A percentile compares a stretch with the other conserved stretches of the same genome.
These are phyloP conservation scores for Phocides pigmalion DNA, from an alignment of 1,140 invertebrate genomes.

Conservation along the genomic window DNA sequence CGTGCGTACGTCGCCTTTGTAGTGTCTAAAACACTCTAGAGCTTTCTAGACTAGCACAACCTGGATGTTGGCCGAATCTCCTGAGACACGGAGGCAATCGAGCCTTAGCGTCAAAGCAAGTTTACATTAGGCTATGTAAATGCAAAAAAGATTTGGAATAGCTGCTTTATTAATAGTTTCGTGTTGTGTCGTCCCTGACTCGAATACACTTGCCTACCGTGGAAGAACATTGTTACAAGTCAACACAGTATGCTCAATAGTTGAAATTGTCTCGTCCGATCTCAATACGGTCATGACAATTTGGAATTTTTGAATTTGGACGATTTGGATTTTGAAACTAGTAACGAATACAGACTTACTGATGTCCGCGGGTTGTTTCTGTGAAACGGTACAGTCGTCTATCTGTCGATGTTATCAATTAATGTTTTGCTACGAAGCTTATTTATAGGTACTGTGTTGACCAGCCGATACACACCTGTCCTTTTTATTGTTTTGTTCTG, in stretches of 20 bases:
- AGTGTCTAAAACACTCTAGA: conserved; percentile 14
- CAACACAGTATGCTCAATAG: conserved; percentile 26
- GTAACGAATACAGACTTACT: background rate
- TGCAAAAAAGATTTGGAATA: conserved; percentile 30
- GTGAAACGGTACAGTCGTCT: conserved; percentile 7
- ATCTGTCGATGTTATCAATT: conserved; percentile 4
- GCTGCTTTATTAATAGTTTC: conserved; percentile 50
- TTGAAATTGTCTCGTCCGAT: conserved; percentile 3
- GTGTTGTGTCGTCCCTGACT: conserved; percentile 72
- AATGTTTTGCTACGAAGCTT: conserved; percentile 14
- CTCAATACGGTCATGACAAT: background rate
- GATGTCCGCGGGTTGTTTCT: conserved; percentile 14
- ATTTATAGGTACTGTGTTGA: conserved; percentile 32
- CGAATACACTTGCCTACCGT: conserved; percentile 35
- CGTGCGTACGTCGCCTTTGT: conserved; percentile 1
- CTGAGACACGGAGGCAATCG: conserved; percentile 6
- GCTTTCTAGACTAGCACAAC: background rate
- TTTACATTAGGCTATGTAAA: conserved; percentile 14
- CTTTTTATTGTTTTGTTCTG: conserved; percentile 69
- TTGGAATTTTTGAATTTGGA: too few relatives aligned
- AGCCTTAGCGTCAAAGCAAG: background rate
- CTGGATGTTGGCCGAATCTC: conserved; percentile 4
- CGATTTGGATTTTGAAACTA: conserved; percentile 1
- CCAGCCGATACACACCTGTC: conserved; percentile 61
- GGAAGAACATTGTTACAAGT: conserved; percentile 28